Evolutionary conservation across 1,140 invertebrate species (phyloP).

Genomic region (Ylistrum balloti): DNA sequence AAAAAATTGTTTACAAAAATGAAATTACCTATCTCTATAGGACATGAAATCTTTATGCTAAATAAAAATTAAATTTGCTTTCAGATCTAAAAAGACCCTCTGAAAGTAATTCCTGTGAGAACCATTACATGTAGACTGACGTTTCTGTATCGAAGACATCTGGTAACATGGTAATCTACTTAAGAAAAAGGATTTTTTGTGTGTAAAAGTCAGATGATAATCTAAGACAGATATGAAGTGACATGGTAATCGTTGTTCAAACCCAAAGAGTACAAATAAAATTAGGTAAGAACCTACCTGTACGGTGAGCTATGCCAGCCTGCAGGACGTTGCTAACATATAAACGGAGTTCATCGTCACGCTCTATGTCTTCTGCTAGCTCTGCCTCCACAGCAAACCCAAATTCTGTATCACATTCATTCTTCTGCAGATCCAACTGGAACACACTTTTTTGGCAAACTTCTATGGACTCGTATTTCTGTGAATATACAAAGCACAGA

Average conservation of each 20-base stretch:
- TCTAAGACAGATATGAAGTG: too few relatives aligned
- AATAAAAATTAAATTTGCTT: background rate
- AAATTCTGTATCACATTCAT: slow-evolving; percentile 85
- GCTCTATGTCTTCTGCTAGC: slow-evolving; percentile 96
- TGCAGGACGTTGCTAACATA: slow-evolving; percentile 97
- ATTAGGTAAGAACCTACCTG: slow-evolving; percentile 87
- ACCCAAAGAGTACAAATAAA: background rate
- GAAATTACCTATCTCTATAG: background rate
- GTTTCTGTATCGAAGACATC: too few relatives aligned
- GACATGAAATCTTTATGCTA: background rate
- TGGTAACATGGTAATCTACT: too few relatives aligned
- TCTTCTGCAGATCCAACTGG: slow-evolving; percentile 93
- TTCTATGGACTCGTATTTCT: slow-evolving; percentile 97
- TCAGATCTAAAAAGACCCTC: background rate
- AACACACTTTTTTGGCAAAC: slow-evolving; percentile 98
- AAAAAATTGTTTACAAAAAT: background rate
- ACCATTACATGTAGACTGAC: too few relatives aligned
- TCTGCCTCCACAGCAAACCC: slow-evolving; percentile 98
- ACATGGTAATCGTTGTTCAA: too few relatives aligned
- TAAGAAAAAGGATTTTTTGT: too few relatives aligned
- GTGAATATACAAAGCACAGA: slow-evolving; percentile 76
- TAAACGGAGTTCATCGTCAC: slow-evolving; percentile 97
- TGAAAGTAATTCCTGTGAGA: too few relatives aligned
- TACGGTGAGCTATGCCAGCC: slow-evolving; percentile 96
- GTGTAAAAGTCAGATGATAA: too few relatives aligned